Evolutionary conservation across 2,113 vertebrate species (phyloP).

Genomic region (Tragulus kanchil): DNA sequence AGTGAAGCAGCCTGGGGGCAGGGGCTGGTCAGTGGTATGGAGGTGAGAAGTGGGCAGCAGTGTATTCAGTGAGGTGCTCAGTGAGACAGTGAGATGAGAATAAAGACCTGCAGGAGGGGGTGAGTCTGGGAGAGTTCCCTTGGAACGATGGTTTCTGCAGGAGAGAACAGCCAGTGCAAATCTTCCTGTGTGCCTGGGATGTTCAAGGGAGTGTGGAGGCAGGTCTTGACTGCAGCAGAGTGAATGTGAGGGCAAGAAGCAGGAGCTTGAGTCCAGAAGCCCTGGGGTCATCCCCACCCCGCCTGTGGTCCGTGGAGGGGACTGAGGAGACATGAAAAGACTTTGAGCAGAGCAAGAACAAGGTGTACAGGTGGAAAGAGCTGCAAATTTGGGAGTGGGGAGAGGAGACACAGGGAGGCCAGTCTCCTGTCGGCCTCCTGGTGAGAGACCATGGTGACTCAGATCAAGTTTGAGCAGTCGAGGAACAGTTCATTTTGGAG

Average conservation of each 20-base stretch:
- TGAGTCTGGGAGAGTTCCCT: not conserved
- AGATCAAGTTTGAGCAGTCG: rapidly evolving
- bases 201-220: too few species aligned
- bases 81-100: not conserved
- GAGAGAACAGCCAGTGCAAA: rapidly evolving
- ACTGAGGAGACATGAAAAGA: not conserved
- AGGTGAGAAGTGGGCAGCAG: not conserved
- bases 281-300: rapidly evolving
- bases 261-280: not conserved
- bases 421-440: not conserved
- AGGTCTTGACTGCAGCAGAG: not conserved
- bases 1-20: not conserved
- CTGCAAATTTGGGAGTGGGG: not conserved
- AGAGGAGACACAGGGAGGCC: not conserved
- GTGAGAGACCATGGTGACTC: not conserved
- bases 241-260: not conserved
- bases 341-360: not conserved
- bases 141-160: not conserved
- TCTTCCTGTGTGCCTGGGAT: not conserved
- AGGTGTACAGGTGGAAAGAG: too few species aligned
- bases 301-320: too few species aligned
- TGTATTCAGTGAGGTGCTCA: not conserved
- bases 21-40: rapidly evolving
- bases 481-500: too few species aligned
- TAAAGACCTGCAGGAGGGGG: not conserved